Evolutionary conservation across 1,140 invertebrate genomes (phyloP).

Genomic region (Bombus huntii): DNA sequence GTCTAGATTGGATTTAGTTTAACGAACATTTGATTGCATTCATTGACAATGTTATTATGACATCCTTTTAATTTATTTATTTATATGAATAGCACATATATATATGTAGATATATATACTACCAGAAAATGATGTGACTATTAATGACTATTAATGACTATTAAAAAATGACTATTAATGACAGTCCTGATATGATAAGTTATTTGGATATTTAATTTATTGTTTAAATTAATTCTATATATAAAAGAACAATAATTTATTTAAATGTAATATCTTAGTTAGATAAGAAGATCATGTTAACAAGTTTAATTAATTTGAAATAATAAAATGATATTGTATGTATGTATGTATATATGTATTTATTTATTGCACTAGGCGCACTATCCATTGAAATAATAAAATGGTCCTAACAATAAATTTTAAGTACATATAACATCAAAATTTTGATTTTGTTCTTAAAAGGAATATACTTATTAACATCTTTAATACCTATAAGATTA

Average conservation of each 20-base stretch:
- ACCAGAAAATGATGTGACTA: neutral
- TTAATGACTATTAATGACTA: neutral
- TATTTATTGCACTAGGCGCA: no score
- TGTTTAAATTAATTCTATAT: neutral
- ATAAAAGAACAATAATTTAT: neutral
- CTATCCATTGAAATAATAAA: neutral
- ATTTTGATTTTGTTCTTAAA: neutral
- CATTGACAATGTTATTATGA: neutral
- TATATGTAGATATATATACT: neutral
- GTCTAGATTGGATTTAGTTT: neutral
- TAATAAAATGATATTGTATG: neutral
- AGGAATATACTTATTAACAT: neutral
- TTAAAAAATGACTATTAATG: neutral
- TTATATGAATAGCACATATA: neutral
- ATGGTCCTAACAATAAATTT: neutral
- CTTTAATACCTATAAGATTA: neutral
- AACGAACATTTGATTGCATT: neutral
- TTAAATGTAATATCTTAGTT: neutral
- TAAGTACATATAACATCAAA: neutral
- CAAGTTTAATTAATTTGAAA: neutral
- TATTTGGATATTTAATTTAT: neutral
- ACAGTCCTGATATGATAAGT: neutral
- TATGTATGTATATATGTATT: no score
- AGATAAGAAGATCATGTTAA: neutral
- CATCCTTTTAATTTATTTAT: neutral